Percentiles rank a stretch among this genome's conserved stretches.
Evolutionary conservation across 2,797 vertebrate species (phyloP).

Genomic region (Sparidentex hasta): DNA sequence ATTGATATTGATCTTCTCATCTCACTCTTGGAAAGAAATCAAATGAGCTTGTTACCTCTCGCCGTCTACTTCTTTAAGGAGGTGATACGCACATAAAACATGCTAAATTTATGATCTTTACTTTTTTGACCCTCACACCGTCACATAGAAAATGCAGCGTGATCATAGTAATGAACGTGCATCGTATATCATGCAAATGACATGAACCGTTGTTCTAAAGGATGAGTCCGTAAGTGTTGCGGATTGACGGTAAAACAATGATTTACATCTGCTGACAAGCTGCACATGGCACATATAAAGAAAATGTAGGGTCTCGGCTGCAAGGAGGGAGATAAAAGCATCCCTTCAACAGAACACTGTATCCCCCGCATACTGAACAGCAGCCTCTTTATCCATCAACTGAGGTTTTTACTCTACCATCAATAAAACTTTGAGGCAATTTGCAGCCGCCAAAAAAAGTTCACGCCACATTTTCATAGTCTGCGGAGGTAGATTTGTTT

Average conservation of each 20-base stretch:
- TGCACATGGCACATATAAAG: conserved; percentile 57
- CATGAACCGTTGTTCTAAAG: conserved; percentile 13
- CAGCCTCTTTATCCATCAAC: conserved; percentile 68
- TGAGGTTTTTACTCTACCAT: conserved; percentile 63
- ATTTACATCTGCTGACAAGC: conserved; percentile 65
- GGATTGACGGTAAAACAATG: conserved; percentile 62
- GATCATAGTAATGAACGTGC: conserved; percentile 4
- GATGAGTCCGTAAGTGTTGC: conserved; percentile 26
- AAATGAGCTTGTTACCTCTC: not conserved
- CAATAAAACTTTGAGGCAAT: conserved; percentile 77
- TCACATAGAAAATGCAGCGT: not conserved
- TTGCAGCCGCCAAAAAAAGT: conserved; percentile 63
- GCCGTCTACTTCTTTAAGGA: not conserved
- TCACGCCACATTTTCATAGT: conserved; percentile 60
- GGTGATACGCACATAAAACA: not conserved
- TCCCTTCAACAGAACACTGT: conserved; percentile 45
- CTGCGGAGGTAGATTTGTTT: conserved; percentile 70
- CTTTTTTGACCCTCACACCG: conserved; percentile 12
- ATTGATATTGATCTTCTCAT: not conserved
- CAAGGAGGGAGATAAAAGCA: conserved; percentile 71
- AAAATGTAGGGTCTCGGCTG: conserved; percentile 60
- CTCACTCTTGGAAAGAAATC: not conserved
- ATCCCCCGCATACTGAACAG: conserved; percentile 70
- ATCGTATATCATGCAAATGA: conserved; percentile 36
- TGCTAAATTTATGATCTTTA: not conserved